Conservation (phyloP, 2,113 vertebrate species). For the Cryptotis parvus region DNA sequence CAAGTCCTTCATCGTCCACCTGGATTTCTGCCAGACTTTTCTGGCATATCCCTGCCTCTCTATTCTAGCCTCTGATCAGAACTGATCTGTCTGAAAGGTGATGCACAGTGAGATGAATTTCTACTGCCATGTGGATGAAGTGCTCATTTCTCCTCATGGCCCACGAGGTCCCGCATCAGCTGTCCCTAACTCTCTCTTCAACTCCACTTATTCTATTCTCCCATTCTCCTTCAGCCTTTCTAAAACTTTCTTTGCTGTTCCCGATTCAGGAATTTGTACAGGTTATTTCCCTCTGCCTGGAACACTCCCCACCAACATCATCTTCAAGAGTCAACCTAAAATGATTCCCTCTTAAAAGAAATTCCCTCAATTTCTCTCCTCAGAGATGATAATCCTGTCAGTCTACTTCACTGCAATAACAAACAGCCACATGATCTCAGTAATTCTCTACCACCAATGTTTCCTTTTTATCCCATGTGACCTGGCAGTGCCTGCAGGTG, state of each 20-base stretch:
- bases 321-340: background rate
- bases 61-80: background rate
- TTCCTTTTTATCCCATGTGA: background rate
- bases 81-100: conserved; percentile 4
- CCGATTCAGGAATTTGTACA: background rate
- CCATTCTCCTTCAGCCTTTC: background rate
- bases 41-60: background rate
- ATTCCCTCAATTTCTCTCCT: background rate
- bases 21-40: background rate
- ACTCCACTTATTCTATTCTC: background rate
- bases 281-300: background rate
- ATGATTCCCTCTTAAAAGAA: background rate
- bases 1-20: background rate
- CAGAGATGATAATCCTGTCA: background rate
- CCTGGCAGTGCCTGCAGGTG: background rate
- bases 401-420: background rate
- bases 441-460: background rate
- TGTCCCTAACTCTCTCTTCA: background rate
- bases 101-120: background rate
- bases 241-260: background rate
- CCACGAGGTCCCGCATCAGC: background rate
- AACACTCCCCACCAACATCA: background rate
- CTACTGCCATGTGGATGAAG: background rate
- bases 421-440: background rate
- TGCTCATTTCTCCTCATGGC: background rate